Evolutionary conservation across 2,113 vertebrate species (phyloP).

Genomic region (Steatornis caripensis): DNA sequence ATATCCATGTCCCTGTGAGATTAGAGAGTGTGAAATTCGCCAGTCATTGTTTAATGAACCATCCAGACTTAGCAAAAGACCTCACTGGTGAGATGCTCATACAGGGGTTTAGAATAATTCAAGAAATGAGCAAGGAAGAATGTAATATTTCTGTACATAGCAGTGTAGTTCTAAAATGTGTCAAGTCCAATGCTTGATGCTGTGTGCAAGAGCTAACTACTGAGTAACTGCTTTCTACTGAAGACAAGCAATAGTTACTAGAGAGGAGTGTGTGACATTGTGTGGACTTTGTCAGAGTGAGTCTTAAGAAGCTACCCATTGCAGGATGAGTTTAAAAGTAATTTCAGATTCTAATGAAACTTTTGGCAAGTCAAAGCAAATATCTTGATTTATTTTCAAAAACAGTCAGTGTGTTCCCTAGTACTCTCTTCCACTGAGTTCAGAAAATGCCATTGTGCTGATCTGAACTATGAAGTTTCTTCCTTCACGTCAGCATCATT

Average conservation of each 20-base stretch:
- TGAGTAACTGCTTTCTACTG: not conserved
- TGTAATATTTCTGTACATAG: not conserved
- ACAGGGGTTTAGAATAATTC: conserved; percentile 7
- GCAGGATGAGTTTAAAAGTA: not conserved
- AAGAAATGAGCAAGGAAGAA: not conserved
- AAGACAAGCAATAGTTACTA: not conserved
- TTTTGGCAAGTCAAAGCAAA: not conserved
- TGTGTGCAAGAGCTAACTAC: not conserved
- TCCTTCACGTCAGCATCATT: not conserved
- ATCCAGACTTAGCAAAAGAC: conserved; percentile 96
- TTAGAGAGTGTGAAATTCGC: conserved; percentile 99
- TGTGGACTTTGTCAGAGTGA: not conserved
- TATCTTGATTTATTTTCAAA: not conserved
- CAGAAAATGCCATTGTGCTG: not conserved
- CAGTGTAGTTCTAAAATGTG: not conserved
- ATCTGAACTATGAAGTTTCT: not conserved
- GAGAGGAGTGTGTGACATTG: not conserved
- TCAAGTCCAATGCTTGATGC: not conserved
- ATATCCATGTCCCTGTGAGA: conserved; percentile 98
- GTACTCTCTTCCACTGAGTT: not conserved
- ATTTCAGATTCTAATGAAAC: not conserved
- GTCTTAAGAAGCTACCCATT: not conserved
- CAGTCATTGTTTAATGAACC: conserved; percentile 99
- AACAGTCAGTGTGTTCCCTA: not conserved
- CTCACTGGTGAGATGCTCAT: conserved; percentile 86